Evolutionary conservation across 2,888 invertebrate genomes (phyloP), one percentile per base, ranked within the genome.

Genomic region (Trypoxylon attenuatum): DNA sequence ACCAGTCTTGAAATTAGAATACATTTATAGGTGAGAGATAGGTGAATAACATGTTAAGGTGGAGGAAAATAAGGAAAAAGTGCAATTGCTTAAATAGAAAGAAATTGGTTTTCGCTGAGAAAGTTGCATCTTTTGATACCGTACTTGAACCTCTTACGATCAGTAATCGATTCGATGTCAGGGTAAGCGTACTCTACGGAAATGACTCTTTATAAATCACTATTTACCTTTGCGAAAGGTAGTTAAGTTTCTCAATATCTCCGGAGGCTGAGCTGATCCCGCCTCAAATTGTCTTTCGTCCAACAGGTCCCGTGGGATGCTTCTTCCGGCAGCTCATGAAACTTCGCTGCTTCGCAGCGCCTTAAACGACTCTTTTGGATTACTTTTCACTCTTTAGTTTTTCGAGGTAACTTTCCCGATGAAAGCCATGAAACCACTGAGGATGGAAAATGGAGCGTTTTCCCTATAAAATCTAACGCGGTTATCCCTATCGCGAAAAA

Each of bases 311-410:
- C 45, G 6, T 8, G 23, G 23, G 45, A 13, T 25, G 13, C 23
- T 13, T 15, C 4, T 16, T 15, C 18, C 23, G 4, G n/a, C 45
- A 29, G 10, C 33, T 33, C 21, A 33, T 33, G 21, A 45, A 54
- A 54, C 45, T 45, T 54, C 15, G 22, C 18, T 21, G 21, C 27
- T 33, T 45, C 13, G 45, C 15, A 45, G 6, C 27, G 2, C 27
- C 45, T 45, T 54, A 29, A 45, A 33, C 45, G 54, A 33, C 27
- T 45, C 43, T 53, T 53, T 43, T 27, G 39, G 45, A 54, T 54
- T 54, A 54, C 45, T 43, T 43, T 33, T 23, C 25, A 19, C 29
- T 45, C 41, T 38, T 22, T 43, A 25, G 22, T 22, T 33, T 13
- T 43, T 13, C 15, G 10, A 25, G 19, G 16, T 18, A 27, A 2